Evolutionary conservation across 2,797 vertebrate species (phyloP).

Genomic region (Simalia tracyae): DNA sequence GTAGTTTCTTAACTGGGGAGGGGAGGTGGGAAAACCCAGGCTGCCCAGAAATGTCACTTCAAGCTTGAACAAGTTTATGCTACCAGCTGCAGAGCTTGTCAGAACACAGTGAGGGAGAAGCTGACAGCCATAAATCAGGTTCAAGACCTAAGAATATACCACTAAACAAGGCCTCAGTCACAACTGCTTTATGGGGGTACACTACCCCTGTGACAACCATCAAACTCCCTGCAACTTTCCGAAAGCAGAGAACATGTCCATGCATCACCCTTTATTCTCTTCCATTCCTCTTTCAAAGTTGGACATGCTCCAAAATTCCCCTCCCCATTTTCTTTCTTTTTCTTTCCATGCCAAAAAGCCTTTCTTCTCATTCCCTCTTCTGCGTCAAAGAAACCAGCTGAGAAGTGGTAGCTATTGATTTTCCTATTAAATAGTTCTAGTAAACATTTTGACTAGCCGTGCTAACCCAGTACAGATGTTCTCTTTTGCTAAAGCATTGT

Average conservation of each 20-base stretch:
- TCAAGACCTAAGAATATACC: conserved; percentile 32
- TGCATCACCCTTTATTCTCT: conserved; percentile 39
- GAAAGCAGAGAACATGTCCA: conserved; percentile 47
- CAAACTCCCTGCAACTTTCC: conserved; percentile 45
- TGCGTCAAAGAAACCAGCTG: conserved; percentile 69
- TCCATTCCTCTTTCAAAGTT: conserved; percentile 34
- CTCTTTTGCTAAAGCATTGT: conserved; percentile 36
- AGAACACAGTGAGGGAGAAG: conserved; percentile 59
- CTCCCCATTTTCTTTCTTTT: conserved; percentile 32
- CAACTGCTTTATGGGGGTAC: conserved; percentile 21
- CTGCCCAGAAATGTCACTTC: conserved; percentile 61
- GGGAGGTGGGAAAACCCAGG: conserved; percentile 46
- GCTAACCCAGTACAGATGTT: conserved; percentile 70
- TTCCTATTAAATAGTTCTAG: conserved; percentile 69
- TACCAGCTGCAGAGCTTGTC: conserved; percentile 62
- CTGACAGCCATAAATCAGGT: conserved; percentile 63
- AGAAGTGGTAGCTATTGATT: conserved; percentile 66
- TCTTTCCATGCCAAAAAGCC: conserved; percentile 44
- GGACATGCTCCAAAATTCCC: conserved; percentile 37
- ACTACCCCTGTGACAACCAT: conserved; percentile 45
- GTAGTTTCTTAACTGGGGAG: conserved; percentile 41
- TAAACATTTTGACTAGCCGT: conserved; percentile 70
- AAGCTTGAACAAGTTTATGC: conserved; percentile 67
- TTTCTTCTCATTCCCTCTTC: conserved; percentile 56
- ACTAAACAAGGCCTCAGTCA: background rate